Evolutionary conservation across 2,113 vertebrate genomes (phyloP), one percentile per base, ranked within the genome.

Genomic region (Thamnophis sirtalis): DNA sequence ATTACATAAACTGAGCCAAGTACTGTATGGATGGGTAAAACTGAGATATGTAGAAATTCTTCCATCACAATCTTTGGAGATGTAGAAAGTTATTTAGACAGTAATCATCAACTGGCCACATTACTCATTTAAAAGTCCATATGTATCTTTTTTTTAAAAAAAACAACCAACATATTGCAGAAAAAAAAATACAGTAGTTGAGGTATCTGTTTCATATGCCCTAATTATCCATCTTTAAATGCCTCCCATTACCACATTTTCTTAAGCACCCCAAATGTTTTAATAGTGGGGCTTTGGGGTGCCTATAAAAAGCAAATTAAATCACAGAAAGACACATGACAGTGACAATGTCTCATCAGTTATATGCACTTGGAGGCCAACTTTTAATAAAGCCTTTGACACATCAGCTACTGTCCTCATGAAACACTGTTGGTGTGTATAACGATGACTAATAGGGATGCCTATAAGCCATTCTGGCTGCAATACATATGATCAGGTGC

Each of bases 361-460:
- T 91, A 93, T 93, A 51, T 89, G 63, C 21, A 43, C 90, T 53
- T 50, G 21, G 86, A 84, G 7, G 38, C 91, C 94, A 5, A 33
- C 93, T n/a, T 93, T 93, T 51, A 89, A 85, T 86, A 92, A 85
- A 90, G 91, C 90, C 90, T 86, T 86, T 13, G 28, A 91, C 10
- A 43, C 1, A 15, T 51, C 0, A 21, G 28, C 92, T 53, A 89
- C 3, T n/a, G 11, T 85, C 1, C 2, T 85, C 49, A 89, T 9
- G 55, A 92, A 92, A 33, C 11, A 88, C 3, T 6, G 26, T 43
- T 60, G 90, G 8, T 84, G 43, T 9, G 10, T 3, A 63, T 38
- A 93, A 24, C 26, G 10, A 5, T 84, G 86, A 89, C 49, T 89
- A 94, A 86, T 28, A 92, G 88, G 4, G 0, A 3, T 54, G 2